Evolutionary conservation across 2,797 vertebrate species (phyloP), one percentile per base, ranked within the genome.

Genomic region (Catamblyrhynchus diadema): DNA sequence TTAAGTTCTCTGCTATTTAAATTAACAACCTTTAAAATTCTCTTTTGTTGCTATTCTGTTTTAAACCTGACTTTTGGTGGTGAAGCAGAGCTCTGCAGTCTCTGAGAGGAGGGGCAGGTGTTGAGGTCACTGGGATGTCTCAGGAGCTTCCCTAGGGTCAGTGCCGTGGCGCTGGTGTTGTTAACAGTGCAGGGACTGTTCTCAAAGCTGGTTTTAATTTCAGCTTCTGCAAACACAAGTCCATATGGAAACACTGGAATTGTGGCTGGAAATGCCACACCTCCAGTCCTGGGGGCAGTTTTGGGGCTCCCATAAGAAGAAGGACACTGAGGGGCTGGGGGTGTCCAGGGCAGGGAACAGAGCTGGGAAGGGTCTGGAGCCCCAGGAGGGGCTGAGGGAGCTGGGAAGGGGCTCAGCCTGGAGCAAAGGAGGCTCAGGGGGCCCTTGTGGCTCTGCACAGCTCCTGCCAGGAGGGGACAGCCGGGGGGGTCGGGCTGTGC

Each of bases 271-370:
- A 72, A 44, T 42, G 60, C 37, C 28, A 51, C 44, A 57, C 16
- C 51, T 65, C 59, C 53, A 33, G 1, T 64, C 6, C 44, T 72
- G 51, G 51, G 66, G 12, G 9, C 23, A 50, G 15, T 57, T 57
- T 10, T 44, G 50, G 27, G 19, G 9, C 28, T 35, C 14, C 11
- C 50, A n/a, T n/a, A n/a, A 37, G 4, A 7, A 15, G 18, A 50
- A 42, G 1, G 62, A 59, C 25, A 3, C 1, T 1, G 27, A 71
- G 44, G 35, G 44, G 27, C 44, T 80, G 44, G 51, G 10, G 79
- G 0, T 20, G 42, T 5, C 12, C 50, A 64, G 74, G 1, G 42
- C 0, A 54, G 30, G 47, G 62, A 78, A 10, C 0, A 0, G 83
- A 78, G 30, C 56, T 54, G 64, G 64, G 41, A 8, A 41, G 8